phyloP scores from a whole-genome alignment of 1,140 invertebrate species.

The Venustaconcha ellipsiformis region DNA sequence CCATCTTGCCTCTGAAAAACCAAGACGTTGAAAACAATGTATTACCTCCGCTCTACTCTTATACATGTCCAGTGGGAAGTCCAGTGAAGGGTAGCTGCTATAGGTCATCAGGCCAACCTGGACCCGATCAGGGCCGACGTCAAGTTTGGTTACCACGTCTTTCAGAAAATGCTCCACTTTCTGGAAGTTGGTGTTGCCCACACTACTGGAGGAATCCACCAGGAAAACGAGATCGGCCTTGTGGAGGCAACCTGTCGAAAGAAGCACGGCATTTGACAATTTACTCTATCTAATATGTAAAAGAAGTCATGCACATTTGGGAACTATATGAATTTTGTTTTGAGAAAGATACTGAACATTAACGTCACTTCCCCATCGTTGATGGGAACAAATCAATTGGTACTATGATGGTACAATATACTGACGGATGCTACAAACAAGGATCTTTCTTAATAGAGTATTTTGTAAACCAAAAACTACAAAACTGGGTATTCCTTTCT shows the following conservation, averaged over 20 bases:
- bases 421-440: background rate
- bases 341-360: background rate
- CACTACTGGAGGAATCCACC: conserved; percentile 56
- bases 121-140: conserved; percentile 47
- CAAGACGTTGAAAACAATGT: background rate
- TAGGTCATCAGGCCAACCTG: conserved; percentile 58
- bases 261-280: background rate
- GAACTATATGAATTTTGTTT: background rate
- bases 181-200: conserved; percentile 51
- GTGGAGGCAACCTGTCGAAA: conserved; percentile 46
- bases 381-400: background rate
- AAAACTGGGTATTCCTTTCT: too few species aligned
- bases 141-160: conserved; percentile 39
- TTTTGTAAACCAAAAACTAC: too few species aligned
- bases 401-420: background rate
- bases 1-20: too few species aligned
- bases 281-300: background rate
- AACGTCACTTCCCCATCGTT: background rate
- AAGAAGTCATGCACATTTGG: background rate
- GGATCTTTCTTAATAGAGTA: too few species aligned
- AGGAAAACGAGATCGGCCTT: conserved; percentile 58
- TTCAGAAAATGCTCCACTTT: conserved; percentile 58
- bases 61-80: conserved; percentile 55
- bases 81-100: conserved; percentile 50
- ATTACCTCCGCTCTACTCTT: conserved; percentile 29